Percentiles rank a stretch among this genome's conserved stretches.
These are phyloP conservation scores for Platygyra sinensis DNA, from an alignment of 64 coral and sea anemone genomes.

Conservation along the genomic window DNA sequence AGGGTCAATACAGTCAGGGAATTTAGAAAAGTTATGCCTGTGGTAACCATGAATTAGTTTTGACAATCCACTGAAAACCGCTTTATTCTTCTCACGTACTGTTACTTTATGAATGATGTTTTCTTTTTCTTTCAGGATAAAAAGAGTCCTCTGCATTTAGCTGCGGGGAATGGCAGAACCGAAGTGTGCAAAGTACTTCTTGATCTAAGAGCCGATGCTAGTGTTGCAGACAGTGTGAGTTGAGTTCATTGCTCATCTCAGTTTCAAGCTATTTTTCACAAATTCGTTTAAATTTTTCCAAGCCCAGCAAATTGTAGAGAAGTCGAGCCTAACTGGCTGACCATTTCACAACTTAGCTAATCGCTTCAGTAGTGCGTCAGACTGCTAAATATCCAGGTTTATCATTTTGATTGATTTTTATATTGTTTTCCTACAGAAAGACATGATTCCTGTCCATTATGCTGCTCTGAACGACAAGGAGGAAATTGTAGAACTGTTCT, in stretches of 20 bases:
- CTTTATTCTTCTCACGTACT: neutral
- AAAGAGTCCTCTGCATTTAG: constrained; percentile 79
- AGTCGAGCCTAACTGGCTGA: too few relatives aligned
- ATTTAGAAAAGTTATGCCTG: too few relatives aligned
- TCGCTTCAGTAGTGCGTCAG: too few relatives aligned
- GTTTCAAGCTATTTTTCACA: neutral
- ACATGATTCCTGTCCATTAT: constrained; percentile 93
- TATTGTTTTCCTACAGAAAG: constrained; percentile 56
- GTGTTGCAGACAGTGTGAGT: constrained; percentile 63
- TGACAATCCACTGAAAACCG: too few relatives aligned
- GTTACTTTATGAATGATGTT: neutral
- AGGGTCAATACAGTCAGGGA: too few relatives aligned
- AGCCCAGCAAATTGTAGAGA: too few relatives aligned
- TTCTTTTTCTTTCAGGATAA: constrained; percentile 69
- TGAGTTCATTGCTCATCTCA: neutral
- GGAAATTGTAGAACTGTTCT: constrained; percentile 85
- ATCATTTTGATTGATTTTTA: neutral
- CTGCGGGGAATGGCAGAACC: constrained; percentile 51
- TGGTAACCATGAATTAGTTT: too few relatives aligned
- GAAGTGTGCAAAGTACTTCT: constrained; percentile 74
- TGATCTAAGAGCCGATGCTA: constrained; percentile 70
- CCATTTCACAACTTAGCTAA: too few relatives aligned
- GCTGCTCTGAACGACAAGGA: constrained; percentile 75
- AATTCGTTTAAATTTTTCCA: too few relatives aligned
- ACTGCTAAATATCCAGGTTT: too few relatives aligned